These are phyloP conservation scores for Reinhardtius hippoglossoides DNA, from an alignment of 2,113 vertebrate species.

Conservation along the genomic window DNA sequence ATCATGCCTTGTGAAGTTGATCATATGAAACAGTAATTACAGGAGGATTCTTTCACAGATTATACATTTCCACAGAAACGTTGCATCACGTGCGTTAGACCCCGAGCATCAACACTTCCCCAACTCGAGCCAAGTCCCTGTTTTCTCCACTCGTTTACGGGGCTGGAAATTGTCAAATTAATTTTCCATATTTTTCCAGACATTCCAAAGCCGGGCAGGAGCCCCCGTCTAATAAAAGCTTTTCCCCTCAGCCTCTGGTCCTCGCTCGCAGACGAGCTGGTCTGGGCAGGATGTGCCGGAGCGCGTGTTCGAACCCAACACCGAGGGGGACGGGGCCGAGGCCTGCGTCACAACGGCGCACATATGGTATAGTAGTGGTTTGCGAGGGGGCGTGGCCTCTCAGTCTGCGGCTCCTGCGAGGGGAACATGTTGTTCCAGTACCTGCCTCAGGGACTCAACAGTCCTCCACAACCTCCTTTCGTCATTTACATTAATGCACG, in stretches of 20 bases:
- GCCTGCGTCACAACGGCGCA: constrained; percentile 43
- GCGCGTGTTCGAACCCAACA: constrained; percentile 38
- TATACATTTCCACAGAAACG: too few species aligned
- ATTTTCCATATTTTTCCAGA: constrained; percentile 74
- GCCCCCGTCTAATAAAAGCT: constrained; percentile 65
- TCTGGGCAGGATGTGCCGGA: constrained; percentile 48
- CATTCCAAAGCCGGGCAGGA: constrained; percentile 58
- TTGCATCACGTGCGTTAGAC: too few species aligned
- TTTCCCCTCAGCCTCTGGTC: constrained; percentile 57
- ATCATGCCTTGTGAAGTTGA: neutral
- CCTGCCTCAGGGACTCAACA: constrained; percentile 21
- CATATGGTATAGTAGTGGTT: constrained; percentile 43
- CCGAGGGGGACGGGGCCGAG: constrained; percentile 5
- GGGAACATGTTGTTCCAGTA: constrained; percentile 56
- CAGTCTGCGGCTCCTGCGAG: constrained; percentile 29
- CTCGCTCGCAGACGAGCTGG: constrained; percentile 34
- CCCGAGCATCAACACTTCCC: neutral
- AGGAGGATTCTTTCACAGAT: too few species aligned
- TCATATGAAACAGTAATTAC: neutral
- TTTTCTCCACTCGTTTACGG: constrained; percentile 24
- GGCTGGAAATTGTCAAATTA: constrained; percentile 46
- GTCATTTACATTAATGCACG: neutral
- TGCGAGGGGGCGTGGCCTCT: constrained; percentile 14
- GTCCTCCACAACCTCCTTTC: neutral
- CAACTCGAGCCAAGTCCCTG: constrained; percentile 6